Percentiles rank a stretch among this genome's conserved stretches.
Evolutionary conservation across 2,113 vertebrate species (phyloP).

Genomic region (Cyanistes caeruleus): DNA sequence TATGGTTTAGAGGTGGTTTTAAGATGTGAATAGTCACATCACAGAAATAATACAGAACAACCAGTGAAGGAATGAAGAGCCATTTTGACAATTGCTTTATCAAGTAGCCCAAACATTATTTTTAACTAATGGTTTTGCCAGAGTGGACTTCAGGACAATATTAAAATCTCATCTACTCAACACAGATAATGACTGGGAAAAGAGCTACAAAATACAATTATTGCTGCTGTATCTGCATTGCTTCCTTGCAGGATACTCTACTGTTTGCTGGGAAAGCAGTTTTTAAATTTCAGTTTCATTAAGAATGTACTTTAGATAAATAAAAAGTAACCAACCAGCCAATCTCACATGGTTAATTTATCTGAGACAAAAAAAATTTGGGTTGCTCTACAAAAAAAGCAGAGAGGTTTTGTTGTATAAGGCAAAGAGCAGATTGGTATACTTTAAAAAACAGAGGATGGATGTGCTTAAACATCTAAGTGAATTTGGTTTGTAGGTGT

Average conservation of each 20-base stretch:
- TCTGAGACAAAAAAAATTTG: neutral
- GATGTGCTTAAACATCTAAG: neutral
- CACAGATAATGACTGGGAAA: neutral
- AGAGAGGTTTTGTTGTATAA: neutral
- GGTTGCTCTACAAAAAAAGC: neutral
- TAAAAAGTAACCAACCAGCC: neutral
- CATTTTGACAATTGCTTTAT: slow-evolving; percentile 18
- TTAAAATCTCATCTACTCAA: slow-evolving; percentile 3
- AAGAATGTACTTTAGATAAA: neutral
- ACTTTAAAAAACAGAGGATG: neutral
- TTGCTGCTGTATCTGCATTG: slow-evolving; percentile 33
- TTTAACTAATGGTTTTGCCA: slow-evolving; percentile 8
- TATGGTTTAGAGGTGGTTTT: slow-evolving; percentile 22
- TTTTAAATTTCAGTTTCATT: neutral
- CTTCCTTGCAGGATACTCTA: neutral
- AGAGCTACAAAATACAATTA: slow-evolving; percentile 3
- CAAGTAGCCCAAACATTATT: neutral
- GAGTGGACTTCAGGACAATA: neutral
- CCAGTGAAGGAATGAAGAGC: neutral
- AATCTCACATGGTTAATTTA: neutral
- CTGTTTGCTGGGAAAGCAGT: neutral
- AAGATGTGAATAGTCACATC: slow-evolving; percentile 51
- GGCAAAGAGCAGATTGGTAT: neutral
- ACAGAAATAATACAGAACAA: slow-evolving; percentile 50
- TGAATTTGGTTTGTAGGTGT: neutral